These are phyloP conservation scores for Brachypalpus laphriformis DNA, from an alignment of 2,888 invertebrate genomes.

Conservation along the genomic window DNA sequence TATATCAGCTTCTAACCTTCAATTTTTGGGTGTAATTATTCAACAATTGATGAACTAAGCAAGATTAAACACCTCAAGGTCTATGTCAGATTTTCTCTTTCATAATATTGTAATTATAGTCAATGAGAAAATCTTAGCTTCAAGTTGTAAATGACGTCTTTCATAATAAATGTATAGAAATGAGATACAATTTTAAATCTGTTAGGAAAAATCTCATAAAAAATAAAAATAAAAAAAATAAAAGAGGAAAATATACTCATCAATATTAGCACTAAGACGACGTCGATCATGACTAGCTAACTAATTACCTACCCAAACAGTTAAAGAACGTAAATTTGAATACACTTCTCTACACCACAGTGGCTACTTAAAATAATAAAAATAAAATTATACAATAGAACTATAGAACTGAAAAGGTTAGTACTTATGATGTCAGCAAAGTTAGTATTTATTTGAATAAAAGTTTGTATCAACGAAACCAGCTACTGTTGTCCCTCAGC, in stretches of 20 bases:
- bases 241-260: not conserved
- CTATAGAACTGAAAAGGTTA: conserved; percentile 28
- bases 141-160: not conserved
- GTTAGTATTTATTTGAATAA: conserved; percentile 40
- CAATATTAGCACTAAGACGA: not conserved
- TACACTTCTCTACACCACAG: too few species aligned
- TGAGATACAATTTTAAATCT: not conserved
- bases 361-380: not conserved
- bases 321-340: not conserved
- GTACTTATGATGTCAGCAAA: conserved; percentile 51
- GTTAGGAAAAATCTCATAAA: not conserved
- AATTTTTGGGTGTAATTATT: not conserved
- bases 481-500: conserved; percentile 57
- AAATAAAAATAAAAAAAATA: not conserved
- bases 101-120: not conserved
- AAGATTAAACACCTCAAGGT: conserved; percentile 1
- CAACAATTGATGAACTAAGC: not conserved
- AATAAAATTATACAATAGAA: conserved; percentile 5
- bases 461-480: conserved; percentile 48
- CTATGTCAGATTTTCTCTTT: not conserved
- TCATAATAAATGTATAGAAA: not conserved
- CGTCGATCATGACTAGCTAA: not conserved
- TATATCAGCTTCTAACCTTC: not conserved
- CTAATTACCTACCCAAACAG: not conserved
- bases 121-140: not conserved